phyloP scores from a whole-genome alignment of 2,797 vertebrate genomes.

The Sebastes matsubarae region DNA sequence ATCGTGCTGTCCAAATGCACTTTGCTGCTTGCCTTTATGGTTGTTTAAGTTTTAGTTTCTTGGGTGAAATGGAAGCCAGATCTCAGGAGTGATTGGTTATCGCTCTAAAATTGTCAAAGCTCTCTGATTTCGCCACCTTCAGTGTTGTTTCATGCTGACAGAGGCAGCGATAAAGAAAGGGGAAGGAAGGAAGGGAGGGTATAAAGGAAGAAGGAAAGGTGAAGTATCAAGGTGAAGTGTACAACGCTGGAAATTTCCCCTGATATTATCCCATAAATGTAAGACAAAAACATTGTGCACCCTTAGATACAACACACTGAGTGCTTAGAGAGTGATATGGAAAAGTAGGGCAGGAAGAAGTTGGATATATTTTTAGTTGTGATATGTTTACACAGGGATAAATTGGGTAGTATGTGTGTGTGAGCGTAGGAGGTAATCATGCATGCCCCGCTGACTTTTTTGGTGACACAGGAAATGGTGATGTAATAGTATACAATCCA shows the following conservation, averaged over 20 bases:
- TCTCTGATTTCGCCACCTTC: neutral
- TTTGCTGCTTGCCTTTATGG: neutral
- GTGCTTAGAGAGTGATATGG: neutral
- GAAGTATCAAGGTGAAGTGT: neutral
- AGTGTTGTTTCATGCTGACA: constrained; percentile 1
- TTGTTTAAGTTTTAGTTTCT: neutral
- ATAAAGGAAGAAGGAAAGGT: constrained; percentile 16
- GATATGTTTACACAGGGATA: constrained; percentile 2
- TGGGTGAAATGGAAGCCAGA: neutral
- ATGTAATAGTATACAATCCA: constrained; percentile 63
- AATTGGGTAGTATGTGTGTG: neutral
- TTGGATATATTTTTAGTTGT: neutral
- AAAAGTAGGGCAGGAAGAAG: neutral
- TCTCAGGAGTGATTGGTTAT: neutral
- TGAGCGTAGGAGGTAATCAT: constrained; percentile 24
- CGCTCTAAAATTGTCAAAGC: neutral
- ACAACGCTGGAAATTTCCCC: neutral
- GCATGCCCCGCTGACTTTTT: constrained; percentile 40
- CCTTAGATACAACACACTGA: neutral
- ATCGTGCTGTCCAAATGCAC: neutral
- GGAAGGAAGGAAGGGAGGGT: constrained; percentile 22
- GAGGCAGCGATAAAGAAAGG: neutral
- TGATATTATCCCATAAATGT: neutral
- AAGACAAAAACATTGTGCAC: neutral
- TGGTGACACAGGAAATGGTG: constrained; percentile 70